Base-by-base conservation (phyloP, 2,113 vertebrate genomes). In the Himantopus leucocephalus region DNA sequence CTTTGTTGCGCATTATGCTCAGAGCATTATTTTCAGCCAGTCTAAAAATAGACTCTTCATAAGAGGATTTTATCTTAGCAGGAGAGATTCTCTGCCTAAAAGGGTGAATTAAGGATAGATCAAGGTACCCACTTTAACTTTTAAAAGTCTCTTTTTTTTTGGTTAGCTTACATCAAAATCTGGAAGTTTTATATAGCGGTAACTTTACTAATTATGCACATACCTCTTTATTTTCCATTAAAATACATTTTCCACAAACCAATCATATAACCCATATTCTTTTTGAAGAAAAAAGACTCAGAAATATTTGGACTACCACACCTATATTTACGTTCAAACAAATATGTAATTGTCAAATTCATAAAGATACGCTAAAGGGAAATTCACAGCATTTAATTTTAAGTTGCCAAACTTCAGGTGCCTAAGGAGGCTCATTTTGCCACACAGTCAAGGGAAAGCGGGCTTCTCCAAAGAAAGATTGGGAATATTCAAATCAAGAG, bases 101-200 rank as follows among this genome's bases (percentile, higher is more conserved):
- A 92, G 83, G 93, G 93, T 97, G 78, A 96, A 92, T 90, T 94
- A 92, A 96, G 94, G 94, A 78, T 56, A 94, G 43, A 93, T 18
- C 30, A 34, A 79, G 47, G 67, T 67, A 74, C 2, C 27, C 10
- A 67, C 9, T 74, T 62, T 14, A 55, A 58, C 21, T 75, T 91
- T 68, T 20, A 35, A 11, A 87, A 77, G 17, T 17, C 6, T 47
- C 8, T 52, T 18, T 45, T 50, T 34, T 37, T 37, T 74, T 52
- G 60, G 6, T 37, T 47, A 85, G 45, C 22, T 83, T 73, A 66
- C 20, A 64, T 22, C 52, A 88, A 79, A 90, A 83, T 30, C 27
- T 18, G 8, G 3, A 26, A 60, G 22, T 68, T 71, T 62, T 30
- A 34, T 12, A 22, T 1, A 59, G 7, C 2, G 1, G 18, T 34